Evolutionary conservation across 2,888 invertebrate genomes (phyloP).

Genomic region (Nowickia ferox): DNA sequence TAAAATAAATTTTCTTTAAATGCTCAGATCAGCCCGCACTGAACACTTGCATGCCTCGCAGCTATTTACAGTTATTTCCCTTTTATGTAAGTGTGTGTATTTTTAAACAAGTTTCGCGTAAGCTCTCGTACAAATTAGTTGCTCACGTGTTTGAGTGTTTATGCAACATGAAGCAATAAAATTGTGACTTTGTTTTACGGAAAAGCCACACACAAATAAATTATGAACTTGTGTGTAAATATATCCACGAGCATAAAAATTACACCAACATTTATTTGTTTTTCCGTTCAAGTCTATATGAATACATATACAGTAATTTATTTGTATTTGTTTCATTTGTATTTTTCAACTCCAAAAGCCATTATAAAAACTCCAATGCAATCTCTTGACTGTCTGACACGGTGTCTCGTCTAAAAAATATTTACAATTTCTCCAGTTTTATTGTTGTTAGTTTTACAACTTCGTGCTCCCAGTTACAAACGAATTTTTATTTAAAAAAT

Average conservation of each 20-base stretch:
- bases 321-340: slow-evolving; percentile 20
- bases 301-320: neutral
- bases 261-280: slow-evolving; percentile 8
- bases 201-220: slow-evolving; percentile 20
- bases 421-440: slow-evolving; percentile 41
- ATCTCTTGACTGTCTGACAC: slow-evolving; percentile 63
- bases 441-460: slow-evolving; percentile 18
- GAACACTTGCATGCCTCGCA: neutral
- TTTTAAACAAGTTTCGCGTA: neutral
- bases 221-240: slow-evolving; percentile 1
- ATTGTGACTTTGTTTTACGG: slow-evolving; percentile 36
- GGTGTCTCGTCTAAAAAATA: slow-evolving; percentile 62
- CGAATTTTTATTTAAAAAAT: neutral
- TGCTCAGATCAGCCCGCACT: too few relatives aligned
- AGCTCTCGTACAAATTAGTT: neutral
- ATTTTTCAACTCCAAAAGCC: slow-evolving; percentile 43
- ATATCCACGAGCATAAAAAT: neutral
- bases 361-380: slow-evolving; percentile 56
- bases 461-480: neutral
- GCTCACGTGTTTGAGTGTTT: slow-evolving; percentile 9
- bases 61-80: too few relatives aligned
- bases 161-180: slow-evolving; percentile 23
- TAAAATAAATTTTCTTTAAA: too few relatives aligned
- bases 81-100: too few relatives aligned
- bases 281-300: neutral